These are phyloP conservation scores for Belgica antarctica DNA, from an alignment of 2,888 invertebrate genomes.

Conservation along the genomic window DNA sequence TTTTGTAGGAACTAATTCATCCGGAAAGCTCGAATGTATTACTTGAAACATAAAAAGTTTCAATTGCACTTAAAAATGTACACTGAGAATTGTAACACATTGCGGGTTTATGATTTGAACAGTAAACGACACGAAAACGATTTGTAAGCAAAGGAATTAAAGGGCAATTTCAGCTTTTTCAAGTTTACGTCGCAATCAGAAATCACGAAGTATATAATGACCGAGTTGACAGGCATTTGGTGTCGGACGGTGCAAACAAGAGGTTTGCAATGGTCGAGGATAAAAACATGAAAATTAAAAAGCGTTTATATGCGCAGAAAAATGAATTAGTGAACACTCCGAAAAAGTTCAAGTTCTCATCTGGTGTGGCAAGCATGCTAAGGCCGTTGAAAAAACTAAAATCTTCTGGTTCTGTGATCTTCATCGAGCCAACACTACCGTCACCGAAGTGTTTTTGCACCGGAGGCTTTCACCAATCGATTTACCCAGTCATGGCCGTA, in stretches of 20 bases:
- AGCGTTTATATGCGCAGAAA: not conserved
- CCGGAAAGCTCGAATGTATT: not conserved
- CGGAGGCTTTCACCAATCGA: constrained; percentile 22
- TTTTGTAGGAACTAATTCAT: not conserved
- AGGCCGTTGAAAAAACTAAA: not conserved
- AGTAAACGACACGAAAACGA: constrained; percentile 9
- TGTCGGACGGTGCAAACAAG: not conserved
- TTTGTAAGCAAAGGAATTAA: constrained; percentile 23
- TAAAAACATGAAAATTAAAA: constrained; percentile 21
- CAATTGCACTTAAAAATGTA: not conserved
- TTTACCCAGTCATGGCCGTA: constrained; percentile 46
- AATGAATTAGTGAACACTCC: not conserved
- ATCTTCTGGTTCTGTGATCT: not conserved
- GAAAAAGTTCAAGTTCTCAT: not conserved
- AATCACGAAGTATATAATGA: constrained; percentile 15
- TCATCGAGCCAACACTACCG: not conserved
- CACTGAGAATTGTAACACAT: constrained; percentile 25
- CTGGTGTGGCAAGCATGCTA: not conserved
- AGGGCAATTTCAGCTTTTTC: constrained; percentile 22
- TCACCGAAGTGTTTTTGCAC: not conserved
- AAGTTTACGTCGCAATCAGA: constrained; percentile 1
- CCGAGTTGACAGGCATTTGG: not conserved
- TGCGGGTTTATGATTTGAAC: not conserved
- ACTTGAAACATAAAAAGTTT: not conserved
- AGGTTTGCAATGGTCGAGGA: too few species aligned